phyloP scores from a whole-genome alignment of 2,797 vertebrate species.

The Euphonia xanthogaster region DNA sequence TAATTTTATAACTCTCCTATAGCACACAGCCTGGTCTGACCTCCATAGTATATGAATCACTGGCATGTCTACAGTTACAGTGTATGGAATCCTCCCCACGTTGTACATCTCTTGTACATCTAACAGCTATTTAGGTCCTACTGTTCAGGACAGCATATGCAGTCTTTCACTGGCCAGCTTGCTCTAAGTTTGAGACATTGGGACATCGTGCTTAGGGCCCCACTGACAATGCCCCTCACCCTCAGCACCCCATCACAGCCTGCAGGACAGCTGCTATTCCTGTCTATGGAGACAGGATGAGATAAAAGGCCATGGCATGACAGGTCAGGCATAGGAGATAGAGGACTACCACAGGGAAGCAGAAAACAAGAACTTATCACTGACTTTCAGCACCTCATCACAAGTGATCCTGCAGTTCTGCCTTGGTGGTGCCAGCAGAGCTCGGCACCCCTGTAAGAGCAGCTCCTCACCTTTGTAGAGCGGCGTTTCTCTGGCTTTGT shows the following conservation, averaged over 20 bases:
- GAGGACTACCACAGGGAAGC: not conserved
- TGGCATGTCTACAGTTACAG: not conserved
- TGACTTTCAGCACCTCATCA: not conserved
- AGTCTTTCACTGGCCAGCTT: not conserved
- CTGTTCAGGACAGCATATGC: not conserved
- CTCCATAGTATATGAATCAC: not conserved
- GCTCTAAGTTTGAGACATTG: not conserved
- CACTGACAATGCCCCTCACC: not conserved
- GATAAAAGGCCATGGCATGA: not conserved
- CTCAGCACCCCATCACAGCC: not conserved
- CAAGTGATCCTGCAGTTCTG: not conserved
- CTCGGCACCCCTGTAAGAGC: not conserved
- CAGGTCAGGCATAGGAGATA: not conserved
- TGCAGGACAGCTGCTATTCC: not conserved
- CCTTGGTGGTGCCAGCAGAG: not conserved
- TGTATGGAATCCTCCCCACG: not conserved
- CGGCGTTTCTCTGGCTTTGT: constrained; percentile 90
- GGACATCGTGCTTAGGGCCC: not conserved
- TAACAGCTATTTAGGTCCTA: not conserved
- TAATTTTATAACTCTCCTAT: not conserved
- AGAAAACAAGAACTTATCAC: not conserved
- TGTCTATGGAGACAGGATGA: not conserved
- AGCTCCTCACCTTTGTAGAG: constrained; percentile 89
- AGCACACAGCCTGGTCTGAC: not conserved
- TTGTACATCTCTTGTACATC: not conserved